These are phyloP conservation scores for Pygocentrus nattereri DNA, from an alignment of 2,797 vertebrate genomes.

Conservation along the genomic window DNA sequence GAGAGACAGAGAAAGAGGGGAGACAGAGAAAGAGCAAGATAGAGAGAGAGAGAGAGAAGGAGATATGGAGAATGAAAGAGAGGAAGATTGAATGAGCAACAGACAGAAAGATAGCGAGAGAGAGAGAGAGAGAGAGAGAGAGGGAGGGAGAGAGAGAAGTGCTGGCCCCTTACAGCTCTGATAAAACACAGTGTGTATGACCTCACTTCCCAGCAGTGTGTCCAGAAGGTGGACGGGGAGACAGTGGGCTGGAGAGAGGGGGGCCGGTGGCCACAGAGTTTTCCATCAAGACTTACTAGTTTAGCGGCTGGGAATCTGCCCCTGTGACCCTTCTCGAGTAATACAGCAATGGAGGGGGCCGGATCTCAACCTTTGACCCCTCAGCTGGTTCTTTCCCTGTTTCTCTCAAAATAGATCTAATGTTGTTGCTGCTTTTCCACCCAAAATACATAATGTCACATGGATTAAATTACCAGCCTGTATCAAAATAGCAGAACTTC, in stretches of 20 bases:
- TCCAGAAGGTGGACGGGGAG: slow-evolving; percentile 49
- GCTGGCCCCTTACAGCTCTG: slow-evolving; percentile 45
- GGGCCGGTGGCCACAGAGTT: slow-evolving; percentile 11
- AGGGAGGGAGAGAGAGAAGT: slow-evolving; percentile 43
- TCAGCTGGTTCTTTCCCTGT: slow-evolving; percentile 42
- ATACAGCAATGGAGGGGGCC: slow-evolving; percentile 46
- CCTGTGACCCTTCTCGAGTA: slow-evolving; percentile 65
- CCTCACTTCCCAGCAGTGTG: slow-evolving; percentile 58
- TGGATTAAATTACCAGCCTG: too few species aligned
- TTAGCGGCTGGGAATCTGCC: slow-evolving; percentile 70
- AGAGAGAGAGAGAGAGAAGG: slow-evolving; percentile 13
- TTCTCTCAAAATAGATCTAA: slow-evolving; percentile 29
- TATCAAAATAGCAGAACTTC: too few species aligned
- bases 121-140: neutral
- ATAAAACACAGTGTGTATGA: slow-evolving; percentile 58
- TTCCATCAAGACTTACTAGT: slow-evolving; percentile 55
- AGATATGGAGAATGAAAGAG: slow-evolving; percentile 42
- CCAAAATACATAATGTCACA: neutral
- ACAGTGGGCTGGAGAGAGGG: slow-evolving; percentile 45
- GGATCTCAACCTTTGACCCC: slow-evolving; percentile 42
- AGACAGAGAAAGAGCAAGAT: neutral
- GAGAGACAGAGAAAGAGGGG: too few species aligned
- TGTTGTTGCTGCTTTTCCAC: slow-evolving; percentile 12
- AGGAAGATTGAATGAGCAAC: slow-evolving; percentile 29
- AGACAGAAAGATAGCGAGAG: slow-evolving; percentile 22